phyloP scores from a whole-genome alignment of 2,113 vertebrate genomes.

The Calcarius ornatus region DNA sequence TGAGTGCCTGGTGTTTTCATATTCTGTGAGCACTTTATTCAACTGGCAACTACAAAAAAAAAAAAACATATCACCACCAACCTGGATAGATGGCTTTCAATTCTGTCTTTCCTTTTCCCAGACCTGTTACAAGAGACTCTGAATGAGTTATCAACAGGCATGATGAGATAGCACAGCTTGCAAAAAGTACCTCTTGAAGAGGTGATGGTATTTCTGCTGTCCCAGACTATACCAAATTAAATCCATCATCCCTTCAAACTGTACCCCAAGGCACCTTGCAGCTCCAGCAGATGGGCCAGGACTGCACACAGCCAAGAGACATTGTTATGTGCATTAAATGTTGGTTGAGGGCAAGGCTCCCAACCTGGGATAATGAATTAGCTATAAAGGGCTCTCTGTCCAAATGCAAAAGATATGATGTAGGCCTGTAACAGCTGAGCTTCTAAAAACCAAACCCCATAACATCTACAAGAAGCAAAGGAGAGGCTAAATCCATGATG shows the following conservation, averaged over 20 bases:
- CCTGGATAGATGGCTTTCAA: neutral
- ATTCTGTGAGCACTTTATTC: neutral
- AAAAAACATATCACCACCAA: neutral
- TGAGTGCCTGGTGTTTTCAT: neutral
- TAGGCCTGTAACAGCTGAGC: neutral
- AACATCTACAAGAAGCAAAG: neutral
- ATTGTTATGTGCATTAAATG: neutral
- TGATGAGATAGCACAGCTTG: neutral
- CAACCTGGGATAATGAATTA: neutral
- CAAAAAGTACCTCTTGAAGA: neutral
- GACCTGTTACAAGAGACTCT: neutral
- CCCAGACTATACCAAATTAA: constrained; percentile 33
- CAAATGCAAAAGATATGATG: neutral
- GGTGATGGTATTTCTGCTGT: neutral
- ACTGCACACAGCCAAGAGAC: neutral
- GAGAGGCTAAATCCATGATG: neutral
- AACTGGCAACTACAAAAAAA: neutral
- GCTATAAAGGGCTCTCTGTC: neutral
- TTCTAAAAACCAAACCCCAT: neutral
- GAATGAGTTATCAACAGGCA: neutral
- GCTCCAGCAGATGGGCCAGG: constrained; percentile 37
- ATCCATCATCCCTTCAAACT: neutral
- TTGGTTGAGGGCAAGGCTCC: neutral
- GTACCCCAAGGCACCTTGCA: neutral
- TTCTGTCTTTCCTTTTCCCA: neutral